phyloP scores from a whole-genome alignment of 2,113 vertebrate genomes.

The Buteo buteo region DNA sequence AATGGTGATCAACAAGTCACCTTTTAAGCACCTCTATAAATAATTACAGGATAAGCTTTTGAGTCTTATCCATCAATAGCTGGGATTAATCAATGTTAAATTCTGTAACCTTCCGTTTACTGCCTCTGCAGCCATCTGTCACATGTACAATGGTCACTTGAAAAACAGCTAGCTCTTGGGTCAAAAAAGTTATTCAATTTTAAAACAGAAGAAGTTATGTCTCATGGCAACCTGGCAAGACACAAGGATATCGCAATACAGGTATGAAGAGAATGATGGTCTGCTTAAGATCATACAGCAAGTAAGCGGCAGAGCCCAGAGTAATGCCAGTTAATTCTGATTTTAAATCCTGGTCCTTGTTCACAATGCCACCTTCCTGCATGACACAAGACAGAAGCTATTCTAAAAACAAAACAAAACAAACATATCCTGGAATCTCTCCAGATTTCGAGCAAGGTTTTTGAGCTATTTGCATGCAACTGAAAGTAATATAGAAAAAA shows the following conservation, averaged over 20 bases:
- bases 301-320: not conserved
- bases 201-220: not conserved
- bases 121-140: not conserved
- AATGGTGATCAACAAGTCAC: not conserved
- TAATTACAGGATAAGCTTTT: slow-evolving; percentile 22
- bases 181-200: not conserved
- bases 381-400: not conserved
- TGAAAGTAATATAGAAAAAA: slow-evolving; percentile 27
- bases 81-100: not conserved
- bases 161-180: not conserved
- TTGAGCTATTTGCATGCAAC: not conserved
- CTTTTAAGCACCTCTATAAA: slow-evolving; percentile 34
- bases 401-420: not conserved
- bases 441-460: not conserved
- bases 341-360: not conserved
- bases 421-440: not conserved
- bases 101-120: not conserved
- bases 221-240: not conserved
- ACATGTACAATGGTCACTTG: not conserved
- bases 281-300: not conserved
- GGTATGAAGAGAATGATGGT: not conserved
- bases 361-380: not conserved
- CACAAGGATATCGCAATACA: not conserved
- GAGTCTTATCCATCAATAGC: not conserved
- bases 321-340: not conserved